Evolutionary conservation across 2,888 invertebrate species (phyloP), one percentile per base, ranked within the genome.

Genomic region (Machimus atricapillus): DNA sequence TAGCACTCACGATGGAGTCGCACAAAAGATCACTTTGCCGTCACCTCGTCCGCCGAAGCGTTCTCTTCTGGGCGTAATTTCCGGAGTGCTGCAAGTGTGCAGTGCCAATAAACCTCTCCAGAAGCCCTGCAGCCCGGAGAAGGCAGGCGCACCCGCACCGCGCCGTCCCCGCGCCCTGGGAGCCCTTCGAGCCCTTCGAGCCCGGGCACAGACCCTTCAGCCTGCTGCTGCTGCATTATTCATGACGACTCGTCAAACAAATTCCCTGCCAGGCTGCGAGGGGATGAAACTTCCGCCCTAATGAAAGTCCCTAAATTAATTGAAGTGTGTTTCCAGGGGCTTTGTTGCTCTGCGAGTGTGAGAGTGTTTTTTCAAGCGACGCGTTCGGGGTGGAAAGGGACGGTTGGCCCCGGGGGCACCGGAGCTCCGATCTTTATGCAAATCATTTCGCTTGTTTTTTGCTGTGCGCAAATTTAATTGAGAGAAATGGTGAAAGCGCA

Each of bases 271-370:
- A 9, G 27, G 12, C 40, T 23, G 78, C 40, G 40, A 40, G 43
- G 77, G 78, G 78, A 78, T 23, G 78, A 43, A 78, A 7, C 78
- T 78, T 78, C 43, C 78, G 78, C 78, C 78, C 78, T 78, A 78
- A 78, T 78, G 78, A 78, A 78, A 78, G 78, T 40, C 78, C 43
- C 78, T 78, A 78, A 78, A 78, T 78, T 78, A 78, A 78, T 78
- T 78, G 78, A 78, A 78, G 78, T 78, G 37, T 23, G 78, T 46
- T 78, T 78, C 43, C 46, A 14, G 16, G 78, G 23, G 46, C 37
- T 77, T 40, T n/a, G 14, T 77, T 34, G 37, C 34, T 1, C 78
- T 14, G 43, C n/a, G 40, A 14, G 19, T 78, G 43, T 43, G 78
- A 2, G 66, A 12, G 19, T 66, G 23, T 12, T 66, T 66, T 52